Evolutionary conservation across 2,888 invertebrate genomes (phyloP).

Genomic region (Macrosoma leucophasiata): DNA sequence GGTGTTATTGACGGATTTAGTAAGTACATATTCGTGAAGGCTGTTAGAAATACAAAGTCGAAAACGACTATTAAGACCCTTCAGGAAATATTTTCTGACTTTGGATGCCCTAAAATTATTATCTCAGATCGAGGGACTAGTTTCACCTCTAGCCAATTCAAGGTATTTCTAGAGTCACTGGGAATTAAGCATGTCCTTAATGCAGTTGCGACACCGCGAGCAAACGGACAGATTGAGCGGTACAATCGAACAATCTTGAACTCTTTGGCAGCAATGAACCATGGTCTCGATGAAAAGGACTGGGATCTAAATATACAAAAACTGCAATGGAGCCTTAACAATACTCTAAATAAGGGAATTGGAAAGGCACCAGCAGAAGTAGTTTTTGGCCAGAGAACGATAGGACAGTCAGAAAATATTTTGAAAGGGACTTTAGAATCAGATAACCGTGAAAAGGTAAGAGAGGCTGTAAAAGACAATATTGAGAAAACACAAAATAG

Average conservation of each 20-base stretch:
- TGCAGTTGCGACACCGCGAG: slow-evolving; percentile 25
- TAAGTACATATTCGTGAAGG: slow-evolving; percentile 19
- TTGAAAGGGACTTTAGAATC: slow-evolving; percentile 2
- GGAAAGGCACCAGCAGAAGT: slow-evolving; percentile 10
- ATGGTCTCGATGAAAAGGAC: slow-evolving; percentile 3
- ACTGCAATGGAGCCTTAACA: slow-evolving; percentile 13
- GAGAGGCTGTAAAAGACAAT: slow-evolving; percentile 2
- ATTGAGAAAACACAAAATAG: slow-evolving; percentile 15
- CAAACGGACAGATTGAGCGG: slow-evolving; percentile 24
- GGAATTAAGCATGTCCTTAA: slow-evolving; percentile 21
- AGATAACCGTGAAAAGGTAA: slow-evolving; percentile 3
- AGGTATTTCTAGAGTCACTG: slow-evolving; percentile 7
- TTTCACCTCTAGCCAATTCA: slow-evolving; percentile 21
- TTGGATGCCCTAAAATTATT: slow-evolving; percentile 18
- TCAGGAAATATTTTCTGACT: slow-evolving; percentile 19
- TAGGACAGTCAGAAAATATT: not conserved
- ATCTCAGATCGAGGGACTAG: slow-evolving; percentile 21
- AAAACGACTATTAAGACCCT: slow-evolving; percentile 14
- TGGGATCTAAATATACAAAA: slow-evolving; percentile 11
- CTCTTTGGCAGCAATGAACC: slow-evolving; percentile 8
- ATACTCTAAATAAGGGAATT: slow-evolving; percentile 6
- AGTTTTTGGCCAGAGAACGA: slow-evolving; percentile 10
- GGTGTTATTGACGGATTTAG: slow-evolving; percentile 22
- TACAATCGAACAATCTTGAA: slow-evolving; percentile 21
- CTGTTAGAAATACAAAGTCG: slow-evolving; percentile 22